Percentiles rank a stretch among this genome's conserved stretches.
These are phyloP conservation scores for Illadopsis cleaveri DNA, from an alignment of 2,113 vertebrate genomes.

Conservation along the genomic window DNA sequence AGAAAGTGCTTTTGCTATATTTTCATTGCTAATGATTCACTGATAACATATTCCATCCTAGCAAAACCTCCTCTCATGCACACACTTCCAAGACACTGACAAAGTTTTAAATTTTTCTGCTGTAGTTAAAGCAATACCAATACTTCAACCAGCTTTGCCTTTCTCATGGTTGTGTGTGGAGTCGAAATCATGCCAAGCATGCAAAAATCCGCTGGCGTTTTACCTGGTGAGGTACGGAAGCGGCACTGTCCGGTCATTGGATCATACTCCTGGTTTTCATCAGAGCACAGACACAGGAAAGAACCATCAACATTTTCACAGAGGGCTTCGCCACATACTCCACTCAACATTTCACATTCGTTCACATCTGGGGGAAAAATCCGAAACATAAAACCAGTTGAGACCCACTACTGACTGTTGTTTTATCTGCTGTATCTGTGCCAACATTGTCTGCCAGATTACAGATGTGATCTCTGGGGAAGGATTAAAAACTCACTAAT, in stretches of 20 bases:
- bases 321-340: conserved; percentile 91
- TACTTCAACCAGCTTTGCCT: neutral
- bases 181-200: neutral
- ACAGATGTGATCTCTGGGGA: neutral
- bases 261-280: conserved; percentile 87
- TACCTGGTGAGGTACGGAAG: conserved; percentile 80
- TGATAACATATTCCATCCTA: neutral
- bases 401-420: neutral
- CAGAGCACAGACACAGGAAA: conserved; percentile 88
- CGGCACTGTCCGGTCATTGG: conserved; percentile 88
- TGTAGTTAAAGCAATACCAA: neutral
- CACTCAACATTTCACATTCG: conserved; percentile 91
- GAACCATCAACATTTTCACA: conserved; percentile 92
- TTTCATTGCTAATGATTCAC: neutral
- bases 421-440: conserved; percentile 14
- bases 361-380: conserved; percentile 86
- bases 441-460: neutral
- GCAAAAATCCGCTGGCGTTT: neutral
- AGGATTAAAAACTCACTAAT: neutral
- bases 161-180: neutral
- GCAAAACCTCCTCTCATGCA: neutral
- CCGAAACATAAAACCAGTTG: neutral
- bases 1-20: neutral
- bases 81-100: neutral
- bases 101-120: neutral